Percentiles rank a stretch among this genome's conserved stretches.
These are phyloP conservation scores for Oegoconia quadripuncta DNA, from an alignment of 2,888 invertebrate species.

Conservation along the genomic window DNA sequence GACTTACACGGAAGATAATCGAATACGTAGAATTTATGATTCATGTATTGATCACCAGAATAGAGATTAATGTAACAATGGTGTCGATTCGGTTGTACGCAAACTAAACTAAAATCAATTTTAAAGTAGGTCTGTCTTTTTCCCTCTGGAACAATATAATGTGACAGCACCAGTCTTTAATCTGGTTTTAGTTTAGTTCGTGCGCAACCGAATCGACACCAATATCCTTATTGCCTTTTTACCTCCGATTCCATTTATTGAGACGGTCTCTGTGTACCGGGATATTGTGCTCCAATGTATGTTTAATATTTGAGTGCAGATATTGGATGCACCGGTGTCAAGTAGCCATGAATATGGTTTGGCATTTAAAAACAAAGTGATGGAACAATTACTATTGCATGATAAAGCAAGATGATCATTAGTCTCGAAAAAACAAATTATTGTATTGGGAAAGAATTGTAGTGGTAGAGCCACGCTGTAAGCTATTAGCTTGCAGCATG, in stretches of 20 bases:
- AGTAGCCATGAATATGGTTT: not conserved
- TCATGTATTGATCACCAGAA: not conserved
- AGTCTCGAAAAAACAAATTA: constrained; percentile 18
- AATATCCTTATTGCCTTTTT: too few relatives aligned
- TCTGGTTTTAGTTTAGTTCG: too few relatives aligned
- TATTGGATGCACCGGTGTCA: constrained; percentile 9
- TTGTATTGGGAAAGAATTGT: too few relatives aligned
- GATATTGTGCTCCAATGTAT: constrained; percentile 1
- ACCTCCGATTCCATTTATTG: constrained; percentile 14
- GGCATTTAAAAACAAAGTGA: not conserved
- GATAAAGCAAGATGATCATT: constrained; percentile 5
- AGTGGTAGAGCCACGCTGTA: too few relatives aligned
- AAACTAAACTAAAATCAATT: too few relatives aligned
- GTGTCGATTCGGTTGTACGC: constrained; percentile 13
- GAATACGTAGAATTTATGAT: constrained; percentile 16
- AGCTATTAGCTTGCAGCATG: too few relatives aligned
- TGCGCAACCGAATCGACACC: too few relatives aligned
- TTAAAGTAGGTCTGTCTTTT: too few relatives aligned
- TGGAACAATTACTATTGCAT: not conserved
- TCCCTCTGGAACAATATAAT: too few relatives aligned
- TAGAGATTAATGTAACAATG: not conserved
- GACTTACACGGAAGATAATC: constrained; percentile 11
- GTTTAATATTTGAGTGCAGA: constrained; percentile 11
- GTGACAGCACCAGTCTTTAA: too few relatives aligned
- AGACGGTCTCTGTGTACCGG: constrained; percentile 5